Base-by-base conservation (phyloP, 1,140 invertebrate species). In the Bombus confusus region DNA sequence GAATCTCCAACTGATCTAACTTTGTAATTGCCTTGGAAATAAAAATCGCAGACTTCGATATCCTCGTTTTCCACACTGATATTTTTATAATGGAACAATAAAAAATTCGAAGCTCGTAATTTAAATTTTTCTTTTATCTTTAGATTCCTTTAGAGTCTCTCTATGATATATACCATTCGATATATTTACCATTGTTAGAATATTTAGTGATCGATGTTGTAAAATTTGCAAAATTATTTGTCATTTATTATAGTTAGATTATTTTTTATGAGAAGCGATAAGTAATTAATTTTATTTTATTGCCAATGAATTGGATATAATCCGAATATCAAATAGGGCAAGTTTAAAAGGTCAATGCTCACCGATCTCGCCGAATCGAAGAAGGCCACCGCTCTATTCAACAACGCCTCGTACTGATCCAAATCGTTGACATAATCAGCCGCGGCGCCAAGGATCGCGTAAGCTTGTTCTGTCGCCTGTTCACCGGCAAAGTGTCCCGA, bases 1-100 rank as follows among this genome's bases (percentile, higher is more conserved):
- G 97, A 88, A 97, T 96, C 95, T 98, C 97, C 18, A 98, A 94
- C 92, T 98, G 97, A 93, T 97, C 97, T 80, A 98, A 92, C 93
- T 97, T 97, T 78, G 96, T 97, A 68, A 97, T 94, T 74, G 97
- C 97, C 96, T 98, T 90, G 8, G 52, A 77, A 47, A 62, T 59
- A 47, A 80, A 2, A 22, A 52, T 76, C 2, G 22, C 8, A 10
- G 41, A 66, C 6, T 34, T 15, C 64, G 4, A 62, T 13, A n/a
- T 22, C 1, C 47, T 8, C 47, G 47, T 22, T 52, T 22, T 8
- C 18, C 47, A 22, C 47, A 6, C 0, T 52, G 47, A 22, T 5
- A 52, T 52, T 52, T 52, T 52, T 52, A 22, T 52, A 52, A 52
- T 52, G 6, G 6, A 52, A 2, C 6, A 43, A 52, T 52, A 22